Base-by-base conservation (phyloP, 2,888 invertebrate species). In the Campoplex capitator region DNA sequence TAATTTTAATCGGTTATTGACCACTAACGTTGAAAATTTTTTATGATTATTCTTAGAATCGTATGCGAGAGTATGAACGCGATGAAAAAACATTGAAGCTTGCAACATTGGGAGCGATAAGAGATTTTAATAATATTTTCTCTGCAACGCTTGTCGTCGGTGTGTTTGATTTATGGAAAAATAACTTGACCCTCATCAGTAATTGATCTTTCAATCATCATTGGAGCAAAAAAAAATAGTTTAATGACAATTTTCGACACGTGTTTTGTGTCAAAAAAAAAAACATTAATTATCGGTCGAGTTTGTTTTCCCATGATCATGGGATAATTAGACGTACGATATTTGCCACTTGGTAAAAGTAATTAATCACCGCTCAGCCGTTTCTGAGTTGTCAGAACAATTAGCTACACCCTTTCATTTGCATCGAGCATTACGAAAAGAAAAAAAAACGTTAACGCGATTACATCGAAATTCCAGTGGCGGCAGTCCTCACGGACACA, bases 1-100 rank as follows among this genome's bases (percentile, higher is more conserved):
- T 92, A 92, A 86, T 23, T 62, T 23, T 89, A 92, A 92, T 92
- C 92, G 92, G 91, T 92, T 91, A 91, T 91, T 92, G 92, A 92
- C 91, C 90, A 89, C 89, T 84, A 67, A 7, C 42, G 32, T 71
- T 65, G 65, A 16, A 48, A 80, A 65, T 48, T 71, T 23, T 68
- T 76, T 48, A 56, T 62, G 16, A 67, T 76, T 79, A 62, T 71
- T 83, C 73, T 54, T 51, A 32, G 68, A 58, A 77, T 48, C 23
- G 23, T 62, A 58, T 42, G 42, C 56, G 73, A 65, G 56, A 83
- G 58, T 86, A n/a, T 9, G 48, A 7, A 32, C 32, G n/a, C 18
- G 38, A 58, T 76, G 58, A 23, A 68, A 80, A 83, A 82, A 82
- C 77, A 74, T 82, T 67, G 68, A 45, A 32, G 35, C 48, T 75